phyloP scores from a whole-genome alignment of 2,888 invertebrate genomes.

The Melangyna quadrimaculata region DNA sequence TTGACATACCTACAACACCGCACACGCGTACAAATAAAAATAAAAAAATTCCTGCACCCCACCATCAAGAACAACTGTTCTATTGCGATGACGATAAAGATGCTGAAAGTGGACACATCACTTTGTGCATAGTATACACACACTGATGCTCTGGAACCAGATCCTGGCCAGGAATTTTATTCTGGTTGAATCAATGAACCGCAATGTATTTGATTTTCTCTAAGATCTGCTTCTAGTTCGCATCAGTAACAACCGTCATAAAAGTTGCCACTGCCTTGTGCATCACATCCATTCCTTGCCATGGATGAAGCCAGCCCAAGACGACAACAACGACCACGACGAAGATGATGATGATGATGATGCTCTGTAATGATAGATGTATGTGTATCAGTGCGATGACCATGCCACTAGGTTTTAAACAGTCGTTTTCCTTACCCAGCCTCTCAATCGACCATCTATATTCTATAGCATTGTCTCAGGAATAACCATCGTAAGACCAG shows the following conservation, averaged over 20 bases:
- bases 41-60: neutral
- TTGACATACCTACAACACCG: constrained; percentile 56
- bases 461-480: constrained; percentile 5
- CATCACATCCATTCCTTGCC: constrained; percentile 32
- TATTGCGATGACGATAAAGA: constrained; percentile 29
- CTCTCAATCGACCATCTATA: constrained; percentile 35
- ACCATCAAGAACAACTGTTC: constrained; percentile 44
- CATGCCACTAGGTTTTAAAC: constrained; percentile 63
- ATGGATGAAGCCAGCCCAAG: constrained; percentile 5
- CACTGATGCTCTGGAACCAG: constrained; percentile 48
- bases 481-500: neutral
- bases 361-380: constrained; percentile 68
- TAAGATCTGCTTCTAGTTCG: constrained; percentile 23
- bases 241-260: constrained; percentile 2
- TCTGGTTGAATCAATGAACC: constrained; percentile 69
- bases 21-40: constrained; percentile 46
- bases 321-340: constrained; percentile 36
- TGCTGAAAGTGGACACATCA: constrained; percentile 19
- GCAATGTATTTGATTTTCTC: constrained; percentile 65
- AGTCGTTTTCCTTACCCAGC: constrained; percentile 35
- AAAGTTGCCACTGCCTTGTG: constrained; percentile 54
- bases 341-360: constrained; percentile 33
- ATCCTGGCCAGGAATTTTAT: constrained; percentile 65
- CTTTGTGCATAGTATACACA: neutral
- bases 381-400: constrained; percentile 65